Percentiles rank a stretch among this genome's conserved stretches.
phyloP scores from a whole-genome alignment of 2,888 invertebrate genomes.

The Liodrosophila aerea region DNA sequence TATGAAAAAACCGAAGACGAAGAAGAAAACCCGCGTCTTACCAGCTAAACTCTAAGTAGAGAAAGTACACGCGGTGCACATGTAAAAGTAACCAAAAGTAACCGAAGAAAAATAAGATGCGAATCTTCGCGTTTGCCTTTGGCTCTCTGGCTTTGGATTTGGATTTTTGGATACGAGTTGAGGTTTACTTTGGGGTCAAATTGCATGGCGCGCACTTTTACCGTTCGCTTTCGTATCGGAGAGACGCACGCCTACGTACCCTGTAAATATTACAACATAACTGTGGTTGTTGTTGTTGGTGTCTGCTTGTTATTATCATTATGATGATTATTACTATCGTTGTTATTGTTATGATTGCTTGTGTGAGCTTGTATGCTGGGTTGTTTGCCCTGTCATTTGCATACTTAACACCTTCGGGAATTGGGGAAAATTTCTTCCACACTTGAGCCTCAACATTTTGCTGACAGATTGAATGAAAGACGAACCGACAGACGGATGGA shows the following conservation, averaged over 20 bases:
- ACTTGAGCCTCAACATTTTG: slow-evolving; percentile 37
- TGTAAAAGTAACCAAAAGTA: slow-evolving; percentile 69
- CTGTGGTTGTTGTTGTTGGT: slow-evolving; percentile 31
- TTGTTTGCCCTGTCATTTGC: slow-evolving; percentile 71
- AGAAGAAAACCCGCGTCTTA: slow-evolving; percentile 51
- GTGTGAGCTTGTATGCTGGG: slow-evolving; percentile 13
- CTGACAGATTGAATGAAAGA: slow-evolving; percentile 46
- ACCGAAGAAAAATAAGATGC: slow-evolving; percentile 54
- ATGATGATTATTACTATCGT: slow-evolving; percentile 7
- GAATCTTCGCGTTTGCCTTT: slow-evolving; percentile 66
- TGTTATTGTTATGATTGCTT: slow-evolving; percentile 28
- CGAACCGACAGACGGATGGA: slow-evolving; percentile 7
- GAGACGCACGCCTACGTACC: slow-evolving; percentile 42
- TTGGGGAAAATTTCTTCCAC: slow-evolving; percentile 55
- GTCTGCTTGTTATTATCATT: slow-evolving; percentile 23
- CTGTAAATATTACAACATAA: slow-evolving; percentile 75
- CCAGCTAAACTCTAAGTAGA: slow-evolving; percentile 74
- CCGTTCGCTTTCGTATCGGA: slow-evolving; percentile 60
- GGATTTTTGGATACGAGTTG: slow-evolving; percentile 55
- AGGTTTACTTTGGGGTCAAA: slow-evolving; percentile 68
- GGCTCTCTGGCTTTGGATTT: neutral
- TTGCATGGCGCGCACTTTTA: slow-evolving; percentile 64
- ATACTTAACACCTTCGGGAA: slow-evolving; percentile 71
- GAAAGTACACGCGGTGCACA: slow-evolving; percentile 69
- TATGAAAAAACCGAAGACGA: slow-evolving; percentile 29